Conservation (phyloP, 2,113 vertebrate genomes). For the Cranoglanis bouderius region DNA sequence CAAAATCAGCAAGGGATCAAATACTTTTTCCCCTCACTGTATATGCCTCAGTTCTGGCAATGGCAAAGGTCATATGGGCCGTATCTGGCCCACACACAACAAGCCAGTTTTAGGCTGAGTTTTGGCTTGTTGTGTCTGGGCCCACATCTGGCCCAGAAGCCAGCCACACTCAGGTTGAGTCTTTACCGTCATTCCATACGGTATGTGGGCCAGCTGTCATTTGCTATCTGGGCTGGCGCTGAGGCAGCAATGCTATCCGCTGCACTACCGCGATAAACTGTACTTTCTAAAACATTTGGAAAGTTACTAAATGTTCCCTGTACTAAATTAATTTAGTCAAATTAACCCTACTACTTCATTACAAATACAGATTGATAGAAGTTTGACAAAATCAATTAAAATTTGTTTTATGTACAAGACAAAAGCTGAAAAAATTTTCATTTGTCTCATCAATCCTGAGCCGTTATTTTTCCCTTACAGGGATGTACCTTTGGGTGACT, state of each 20-base stretch:
- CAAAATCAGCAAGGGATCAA: too few species aligned
- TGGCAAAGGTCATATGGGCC: too few species aligned
- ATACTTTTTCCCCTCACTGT: too few species aligned
- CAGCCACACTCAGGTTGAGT: too few species aligned
- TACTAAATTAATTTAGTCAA: not conserved
- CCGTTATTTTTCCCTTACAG: not conserved
- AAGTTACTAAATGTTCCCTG: not conserved
- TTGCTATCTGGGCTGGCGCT: too few species aligned
- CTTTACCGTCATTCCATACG: too few species aligned
- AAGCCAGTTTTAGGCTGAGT: too few species aligned
- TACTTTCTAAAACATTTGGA: not conserved
- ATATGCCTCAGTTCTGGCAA: too few species aligned
- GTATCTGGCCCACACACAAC: too few species aligned
- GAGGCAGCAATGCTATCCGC: not conserved
- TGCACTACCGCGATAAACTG: not conserved
- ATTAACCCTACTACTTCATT: not conserved
- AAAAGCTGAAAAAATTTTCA: not conserved
- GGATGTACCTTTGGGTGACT: not conserved
- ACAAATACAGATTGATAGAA: not conserved
- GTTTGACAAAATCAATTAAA: not conserved
- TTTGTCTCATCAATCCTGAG: not conserved
- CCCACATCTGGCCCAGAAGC: too few species aligned
- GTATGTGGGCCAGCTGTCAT: too few species aligned
- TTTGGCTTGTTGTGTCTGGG: too few species aligned
- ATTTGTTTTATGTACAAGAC: not conserved